Conservation (phyloP, 1,140 invertebrate species). For the Nephotettix cincticeps region DNA sequence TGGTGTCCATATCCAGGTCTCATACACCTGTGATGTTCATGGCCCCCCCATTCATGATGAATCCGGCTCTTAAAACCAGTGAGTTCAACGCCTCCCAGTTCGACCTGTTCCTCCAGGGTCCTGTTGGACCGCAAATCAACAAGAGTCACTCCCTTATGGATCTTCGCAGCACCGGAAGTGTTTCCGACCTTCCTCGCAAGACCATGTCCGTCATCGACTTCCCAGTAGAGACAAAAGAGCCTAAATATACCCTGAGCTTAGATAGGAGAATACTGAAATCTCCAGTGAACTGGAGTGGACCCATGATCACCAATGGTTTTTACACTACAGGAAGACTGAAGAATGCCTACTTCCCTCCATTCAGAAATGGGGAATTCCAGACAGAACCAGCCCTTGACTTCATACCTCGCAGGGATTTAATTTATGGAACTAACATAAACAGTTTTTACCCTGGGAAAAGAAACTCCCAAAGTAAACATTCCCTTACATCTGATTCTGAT, state of each 20-base stretch:
- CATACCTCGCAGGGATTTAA: neutral
- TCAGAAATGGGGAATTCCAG: neutral
- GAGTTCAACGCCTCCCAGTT: constrained; percentile 34
- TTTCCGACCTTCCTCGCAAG: neutral
- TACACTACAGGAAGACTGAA: constrained; percentile 1
- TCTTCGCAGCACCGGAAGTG: neutral
- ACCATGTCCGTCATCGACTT: constrained; percentile 7
- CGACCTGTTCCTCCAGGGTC: neutral
- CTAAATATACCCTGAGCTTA: constrained; percentile 6
- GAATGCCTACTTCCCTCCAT: constrained; percentile 9
- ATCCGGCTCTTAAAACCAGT: neutral
- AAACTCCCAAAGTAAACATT: constrained; percentile 8
- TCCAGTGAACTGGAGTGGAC: neutral
- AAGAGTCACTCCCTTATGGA: constrained; percentile 9
- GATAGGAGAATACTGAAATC: constrained; percentile 15
- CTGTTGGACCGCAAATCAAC: neutral
- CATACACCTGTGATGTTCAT: neutral
- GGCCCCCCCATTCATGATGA: neutral
- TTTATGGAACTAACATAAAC: constrained; percentile 16
- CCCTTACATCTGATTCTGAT: constrained; percentile 8
- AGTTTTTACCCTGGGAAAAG: constrained; percentile 2
- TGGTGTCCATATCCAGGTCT: neutral
- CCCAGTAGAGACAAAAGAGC: neutral
- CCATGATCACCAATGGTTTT: neutral
- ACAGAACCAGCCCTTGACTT: neutral